Evolutionary conservation across 2,888 invertebrate species (phyloP).

Genomic region (Pimpla rufipes): DNA sequence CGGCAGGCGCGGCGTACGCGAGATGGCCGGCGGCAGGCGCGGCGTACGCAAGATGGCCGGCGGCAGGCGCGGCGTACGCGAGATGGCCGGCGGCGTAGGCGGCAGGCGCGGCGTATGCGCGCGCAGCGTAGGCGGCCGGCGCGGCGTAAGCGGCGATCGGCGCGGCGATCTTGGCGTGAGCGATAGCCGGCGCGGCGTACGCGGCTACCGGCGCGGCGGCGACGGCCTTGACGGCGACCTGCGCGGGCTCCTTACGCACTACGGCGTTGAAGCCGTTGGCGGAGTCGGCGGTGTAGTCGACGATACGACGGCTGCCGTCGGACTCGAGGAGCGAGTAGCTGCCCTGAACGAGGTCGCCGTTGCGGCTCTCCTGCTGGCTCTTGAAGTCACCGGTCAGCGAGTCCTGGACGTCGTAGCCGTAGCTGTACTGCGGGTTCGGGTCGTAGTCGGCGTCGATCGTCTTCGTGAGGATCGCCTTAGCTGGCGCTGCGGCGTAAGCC

Average conservation of each 20-base stretch:
- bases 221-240: conserved; percentile 75
- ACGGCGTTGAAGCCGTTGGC: conserved; percentile 78
- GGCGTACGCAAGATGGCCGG: too few species aligned
- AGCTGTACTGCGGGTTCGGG: conserved; percentile 78
- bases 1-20: conserved; percentile 72
- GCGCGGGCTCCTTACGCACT: conserved; percentile 76
- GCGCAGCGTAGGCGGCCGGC: conserved; percentile 78
- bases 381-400: conserved; percentile 76
- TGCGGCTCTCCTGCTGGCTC: conserved; percentile 75
- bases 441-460: conserved; percentile 76
- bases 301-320: conserved; percentile 75
- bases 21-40: conserved; percentile 75
- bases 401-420: conserved; percentile 77
- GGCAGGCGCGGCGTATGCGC: conserved; percentile 2
- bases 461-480: conserved; percentile 73
- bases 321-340: conserved; percentile 77
- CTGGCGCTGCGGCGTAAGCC: conserved; percentile 86
- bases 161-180: conserved; percentile 75
- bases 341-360: conserved; percentile 77
- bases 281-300: conserved; percentile 77
- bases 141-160: conserved; percentile 75
- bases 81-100: conserved; percentile 75
- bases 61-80: conserved; percentile 84
- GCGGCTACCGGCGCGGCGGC: conserved; percentile 81
- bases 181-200: conserved; percentile 90